phyloP scores from a whole-genome alignment of 2,888 invertebrate genomes.

The Willowsia nigromaculata region DNA sequence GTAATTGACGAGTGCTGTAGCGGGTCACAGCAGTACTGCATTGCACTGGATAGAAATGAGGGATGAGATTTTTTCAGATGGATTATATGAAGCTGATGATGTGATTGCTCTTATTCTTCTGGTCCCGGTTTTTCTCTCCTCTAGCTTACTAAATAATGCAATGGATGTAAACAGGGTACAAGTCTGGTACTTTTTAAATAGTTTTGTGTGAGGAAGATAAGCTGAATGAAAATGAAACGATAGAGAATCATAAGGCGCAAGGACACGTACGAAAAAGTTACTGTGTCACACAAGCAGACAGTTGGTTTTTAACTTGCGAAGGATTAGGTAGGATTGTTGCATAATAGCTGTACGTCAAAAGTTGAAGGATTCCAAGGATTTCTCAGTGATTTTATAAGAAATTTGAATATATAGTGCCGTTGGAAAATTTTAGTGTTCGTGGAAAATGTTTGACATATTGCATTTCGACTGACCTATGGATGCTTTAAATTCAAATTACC shows the following conservation, averaged over 20 bases:
- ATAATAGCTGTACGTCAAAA: not conserved
- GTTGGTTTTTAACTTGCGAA: not conserved
- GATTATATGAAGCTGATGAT: constrained; percentile 45
- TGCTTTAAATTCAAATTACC: no score
- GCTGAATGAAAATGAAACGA: not conserved
- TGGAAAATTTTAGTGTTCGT: no score
- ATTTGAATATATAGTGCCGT: no score
- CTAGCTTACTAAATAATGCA: not conserved
- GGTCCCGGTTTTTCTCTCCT: constrained; percentile 17
- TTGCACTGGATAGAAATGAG: constrained; percentile 7
- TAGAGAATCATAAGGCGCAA: not conserved
- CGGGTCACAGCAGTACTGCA: constrained; percentile 44
- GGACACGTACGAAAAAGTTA: not conserved
- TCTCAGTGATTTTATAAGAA: no score
- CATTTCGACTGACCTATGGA: no score
- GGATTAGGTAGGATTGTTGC: not conserved
- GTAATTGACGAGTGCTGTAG: constrained; percentile 61
- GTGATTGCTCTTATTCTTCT: constrained; percentile 48
- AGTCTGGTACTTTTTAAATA: not conserved
- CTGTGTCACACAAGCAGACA: not conserved
- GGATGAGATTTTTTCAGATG: constrained; percentile 49
- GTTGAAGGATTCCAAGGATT: no score
- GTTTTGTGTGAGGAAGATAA: not conserved
- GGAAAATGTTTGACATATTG: no score
- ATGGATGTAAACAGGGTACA: not conserved